phyloP scores from a whole-genome alignment of 2,888 invertebrate genomes.

The Caenorhabditis doughertyi region DNA sequence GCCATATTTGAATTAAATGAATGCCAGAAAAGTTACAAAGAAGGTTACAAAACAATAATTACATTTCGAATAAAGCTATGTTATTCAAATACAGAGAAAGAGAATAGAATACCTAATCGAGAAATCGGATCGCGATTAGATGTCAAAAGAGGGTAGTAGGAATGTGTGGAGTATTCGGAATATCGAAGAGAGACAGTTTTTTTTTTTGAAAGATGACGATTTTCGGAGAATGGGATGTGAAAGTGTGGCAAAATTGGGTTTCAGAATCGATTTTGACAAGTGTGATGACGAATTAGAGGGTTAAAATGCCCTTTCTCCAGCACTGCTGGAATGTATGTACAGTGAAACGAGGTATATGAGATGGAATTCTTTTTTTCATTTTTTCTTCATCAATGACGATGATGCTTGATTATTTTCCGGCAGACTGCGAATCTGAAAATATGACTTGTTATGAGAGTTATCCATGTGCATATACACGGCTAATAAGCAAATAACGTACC shows the following conservation, averaged over 20 bases:
- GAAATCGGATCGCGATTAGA: constrained; percentile 43
- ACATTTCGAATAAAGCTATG: constrained; percentile 31
- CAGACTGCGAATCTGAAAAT: constrained; percentile 79
- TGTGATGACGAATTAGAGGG: neutral
- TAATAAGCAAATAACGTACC: constrained; percentile 85
- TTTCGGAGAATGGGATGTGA: neutral
- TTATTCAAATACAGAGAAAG: neutral
- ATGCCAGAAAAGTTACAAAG: constrained; percentile 22
- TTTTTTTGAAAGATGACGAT: constrained; percentile 43
- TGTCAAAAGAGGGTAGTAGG: constrained; percentile 12
- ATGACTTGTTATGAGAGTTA: too few species aligned
- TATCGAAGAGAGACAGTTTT: constrained; percentile 39
- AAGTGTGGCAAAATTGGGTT: constrained; percentile 28
- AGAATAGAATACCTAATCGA: constrained; percentile 32
- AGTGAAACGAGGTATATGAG: constrained; percentile 3
- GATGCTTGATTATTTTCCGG: constrained; percentile 74
- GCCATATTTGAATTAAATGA: constrained; percentile 3
- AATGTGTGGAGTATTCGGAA: constrained; percentile 54
- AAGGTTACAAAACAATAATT: constrained; percentile 2
- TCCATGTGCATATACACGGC: too few species aligned
- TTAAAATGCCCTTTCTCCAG: constrained; percentile 31
- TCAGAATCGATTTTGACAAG: constrained; percentile 17
- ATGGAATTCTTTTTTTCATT: neutral
- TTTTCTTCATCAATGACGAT: constrained; percentile 27
- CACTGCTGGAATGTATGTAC: constrained; percentile 57